These are phyloP conservation scores for Apodemus agrarius DNA, from an alignment of 2,797 vertebrate species.

Conservation along the genomic window DNA sequence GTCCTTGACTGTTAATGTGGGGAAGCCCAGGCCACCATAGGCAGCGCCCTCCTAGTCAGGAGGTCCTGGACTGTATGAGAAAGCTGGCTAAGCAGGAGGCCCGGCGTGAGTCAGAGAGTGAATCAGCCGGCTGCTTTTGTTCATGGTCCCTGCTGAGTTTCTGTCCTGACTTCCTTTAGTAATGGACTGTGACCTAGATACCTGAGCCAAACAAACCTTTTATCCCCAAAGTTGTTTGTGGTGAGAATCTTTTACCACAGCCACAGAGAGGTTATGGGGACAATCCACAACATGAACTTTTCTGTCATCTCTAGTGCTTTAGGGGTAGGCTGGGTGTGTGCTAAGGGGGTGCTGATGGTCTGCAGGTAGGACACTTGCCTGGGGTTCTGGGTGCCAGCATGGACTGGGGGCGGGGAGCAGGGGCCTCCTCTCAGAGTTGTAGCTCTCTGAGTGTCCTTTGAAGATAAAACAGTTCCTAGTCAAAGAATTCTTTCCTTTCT, in stretches of 20 bases:
- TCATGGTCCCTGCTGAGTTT: neutral
- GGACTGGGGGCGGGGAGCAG: neutral
- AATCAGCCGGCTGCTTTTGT: neutral
- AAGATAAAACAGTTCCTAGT: neutral
- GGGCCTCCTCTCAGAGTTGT: neutral
- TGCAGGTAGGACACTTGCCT: neutral
- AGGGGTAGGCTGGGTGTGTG: neutral
- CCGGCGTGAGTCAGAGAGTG: neutral
- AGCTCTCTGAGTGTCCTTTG: neutral
- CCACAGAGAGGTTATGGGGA: neutral
- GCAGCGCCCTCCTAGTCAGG: neutral
- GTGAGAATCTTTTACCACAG: neutral
- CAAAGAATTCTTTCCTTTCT: constrained; percentile 1
- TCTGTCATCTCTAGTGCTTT: neutral
- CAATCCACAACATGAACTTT: neutral
- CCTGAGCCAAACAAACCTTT: neutral
- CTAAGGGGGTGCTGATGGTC: neutral
- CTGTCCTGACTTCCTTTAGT: neutral
- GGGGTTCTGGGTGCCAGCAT: neutral
- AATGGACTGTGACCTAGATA: neutral
- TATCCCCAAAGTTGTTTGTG: neutral
- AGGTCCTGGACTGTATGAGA: neutral
- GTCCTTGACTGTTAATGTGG: neutral
- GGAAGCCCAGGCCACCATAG: neutral
- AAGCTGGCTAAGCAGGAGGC: neutral